phyloP scores from a whole-genome alignment of 2,888 invertebrate genomes.

The Tenodera sinensis region DNA sequence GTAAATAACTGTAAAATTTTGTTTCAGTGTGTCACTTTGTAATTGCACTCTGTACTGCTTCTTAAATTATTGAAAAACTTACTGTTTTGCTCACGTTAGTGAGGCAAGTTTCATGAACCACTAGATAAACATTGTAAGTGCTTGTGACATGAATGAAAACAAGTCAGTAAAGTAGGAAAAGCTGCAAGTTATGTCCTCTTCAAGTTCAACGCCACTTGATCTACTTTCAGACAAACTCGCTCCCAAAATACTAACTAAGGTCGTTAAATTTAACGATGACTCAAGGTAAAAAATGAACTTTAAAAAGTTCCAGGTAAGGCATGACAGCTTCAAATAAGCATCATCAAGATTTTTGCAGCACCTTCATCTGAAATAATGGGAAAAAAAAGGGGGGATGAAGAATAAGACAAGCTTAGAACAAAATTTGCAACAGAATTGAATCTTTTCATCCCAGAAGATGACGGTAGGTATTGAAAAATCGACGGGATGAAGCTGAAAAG shows the following conservation, averaged over 20 bases:
- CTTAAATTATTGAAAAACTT: too few relatives aligned
- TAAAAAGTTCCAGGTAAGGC: neutral
- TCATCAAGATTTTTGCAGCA: neutral
- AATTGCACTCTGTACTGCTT: too few relatives aligned
- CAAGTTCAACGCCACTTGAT: neutral
- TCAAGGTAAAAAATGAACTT: neutral
- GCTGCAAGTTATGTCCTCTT: neutral
- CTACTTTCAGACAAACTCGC: neutral
- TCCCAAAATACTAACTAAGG: neutral
- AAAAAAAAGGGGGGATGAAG: neutral
- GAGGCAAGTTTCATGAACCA: too few relatives aligned
- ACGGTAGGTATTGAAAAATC: neutral
- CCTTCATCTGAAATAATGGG: neutral
- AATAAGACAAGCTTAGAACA: neutral
- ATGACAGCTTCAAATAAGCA: neutral
- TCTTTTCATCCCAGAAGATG: neutral
- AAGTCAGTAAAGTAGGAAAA: too few relatives aligned
- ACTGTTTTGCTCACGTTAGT: too few relatives aligned
- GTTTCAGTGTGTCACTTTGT: too few relatives aligned
- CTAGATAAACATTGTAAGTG: too few relatives aligned
- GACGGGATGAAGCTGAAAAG: neutral
- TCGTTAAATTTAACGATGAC: neutral
- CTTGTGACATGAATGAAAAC: too few relatives aligned
- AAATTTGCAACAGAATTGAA: neutral
- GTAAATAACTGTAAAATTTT: too few relatives aligned